These are phyloP conservation scores for Andrena minutula DNA, from an alignment of 2,888 invertebrate genomes.

Conservation along the genomic window DNA sequence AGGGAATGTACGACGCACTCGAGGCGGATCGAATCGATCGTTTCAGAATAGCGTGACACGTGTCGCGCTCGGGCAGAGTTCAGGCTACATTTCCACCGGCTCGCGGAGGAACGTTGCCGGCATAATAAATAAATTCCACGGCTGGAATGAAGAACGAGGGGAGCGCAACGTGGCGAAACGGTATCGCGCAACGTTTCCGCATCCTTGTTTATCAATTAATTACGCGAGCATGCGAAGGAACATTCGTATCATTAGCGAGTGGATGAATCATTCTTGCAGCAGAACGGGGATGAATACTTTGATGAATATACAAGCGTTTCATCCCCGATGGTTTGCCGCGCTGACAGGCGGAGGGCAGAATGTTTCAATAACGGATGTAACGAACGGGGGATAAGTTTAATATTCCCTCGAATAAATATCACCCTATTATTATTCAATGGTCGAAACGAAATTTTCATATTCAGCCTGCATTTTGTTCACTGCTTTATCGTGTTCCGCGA, in stretches of 20 bases:
- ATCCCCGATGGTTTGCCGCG: background rate
- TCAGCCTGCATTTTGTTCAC: background rate
- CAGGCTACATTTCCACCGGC: conserved; percentile 10
- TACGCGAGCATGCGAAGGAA: background rate
- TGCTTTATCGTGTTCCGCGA: background rate
- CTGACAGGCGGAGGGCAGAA: background rate
- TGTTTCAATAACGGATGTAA: background rate
- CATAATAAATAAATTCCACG: conserved; percentile 16
- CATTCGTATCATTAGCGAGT: background rate
- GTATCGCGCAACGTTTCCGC: conserved; percentile 11
- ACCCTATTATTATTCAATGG: background rate
- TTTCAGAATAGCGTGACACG: conserved; percentile 1
- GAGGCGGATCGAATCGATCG: background rate
- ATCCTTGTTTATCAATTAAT: conserved; percentile 30
- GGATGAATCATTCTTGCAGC: background rate
- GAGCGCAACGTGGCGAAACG: background rate
- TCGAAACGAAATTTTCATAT: background rate
- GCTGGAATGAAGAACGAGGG: background rate
- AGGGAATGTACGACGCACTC: background rate
- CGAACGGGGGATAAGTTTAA: background rate
- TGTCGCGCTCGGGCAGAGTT: background rate
- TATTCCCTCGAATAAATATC: background rate
- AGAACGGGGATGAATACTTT: conserved; percentile 4
- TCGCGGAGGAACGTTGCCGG: background rate
- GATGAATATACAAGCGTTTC: conserved; percentile 2